Evolutionary conservation across 2,888 invertebrate genomes (phyloP).

Genomic region (Ornithoptera priamus): DNA sequence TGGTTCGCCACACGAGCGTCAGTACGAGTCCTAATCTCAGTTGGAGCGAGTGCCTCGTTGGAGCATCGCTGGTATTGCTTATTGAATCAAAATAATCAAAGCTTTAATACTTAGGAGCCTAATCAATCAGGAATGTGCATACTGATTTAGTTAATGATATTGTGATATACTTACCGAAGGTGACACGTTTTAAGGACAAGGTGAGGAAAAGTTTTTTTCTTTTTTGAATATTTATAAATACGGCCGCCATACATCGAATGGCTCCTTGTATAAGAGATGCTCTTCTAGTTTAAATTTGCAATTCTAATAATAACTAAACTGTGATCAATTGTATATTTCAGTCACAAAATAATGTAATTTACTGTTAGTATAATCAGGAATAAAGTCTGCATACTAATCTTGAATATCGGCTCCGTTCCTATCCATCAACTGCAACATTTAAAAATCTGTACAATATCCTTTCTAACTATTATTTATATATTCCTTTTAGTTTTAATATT

Average conservation of each 20-base stretch:
- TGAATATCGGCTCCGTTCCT: background rate
- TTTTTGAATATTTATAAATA: background rate
- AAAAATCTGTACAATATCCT: background rate
- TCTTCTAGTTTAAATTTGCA: background rate
- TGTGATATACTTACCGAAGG: background rate
- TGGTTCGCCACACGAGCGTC: constrained; percentile 8
- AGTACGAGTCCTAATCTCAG: constrained; percentile 25
- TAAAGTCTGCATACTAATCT: background rate
- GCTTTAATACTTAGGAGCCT: background rate
- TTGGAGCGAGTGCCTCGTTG: constrained; percentile 12
- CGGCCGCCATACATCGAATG: background rate
- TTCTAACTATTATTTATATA: background rate
- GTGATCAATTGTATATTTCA: background rate
- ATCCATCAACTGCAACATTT: background rate
- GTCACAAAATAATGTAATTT: background rate
- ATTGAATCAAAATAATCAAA: background rate
- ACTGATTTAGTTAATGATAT: constrained; percentile 2
- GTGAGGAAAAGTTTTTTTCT: constrained; percentile 5
- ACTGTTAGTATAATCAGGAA: background rate
- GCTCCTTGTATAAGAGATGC: background rate
- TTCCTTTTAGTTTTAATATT: background rate
- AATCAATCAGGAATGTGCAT: background rate
- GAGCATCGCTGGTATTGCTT: background rate
- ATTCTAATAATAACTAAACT: background rate
- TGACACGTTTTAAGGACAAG: constrained; percentile 5